These are phyloP conservation scores for Volucella bombylans DNA, from an alignment of 2,888 invertebrate species.

Conservation along the genomic window DNA sequence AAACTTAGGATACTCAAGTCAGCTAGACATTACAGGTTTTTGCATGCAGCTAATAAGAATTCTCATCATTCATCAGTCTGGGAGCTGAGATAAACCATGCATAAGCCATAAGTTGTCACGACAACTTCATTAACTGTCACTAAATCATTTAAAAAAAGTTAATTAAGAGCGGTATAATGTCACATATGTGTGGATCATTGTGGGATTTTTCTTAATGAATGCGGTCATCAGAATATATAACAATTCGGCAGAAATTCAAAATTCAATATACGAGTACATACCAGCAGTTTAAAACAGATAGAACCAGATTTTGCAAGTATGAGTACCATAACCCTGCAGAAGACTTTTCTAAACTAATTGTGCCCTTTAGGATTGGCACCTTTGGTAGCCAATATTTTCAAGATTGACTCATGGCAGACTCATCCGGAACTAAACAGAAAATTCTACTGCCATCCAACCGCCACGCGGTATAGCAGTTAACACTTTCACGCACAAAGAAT, in stretches of 20 bases:
- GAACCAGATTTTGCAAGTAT: neutral
- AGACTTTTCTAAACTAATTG: neutral
- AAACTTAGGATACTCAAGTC: neutral
- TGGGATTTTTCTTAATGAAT: neutral
- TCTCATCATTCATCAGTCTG: neutral
- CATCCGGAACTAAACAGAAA: conserved; percentile 12
- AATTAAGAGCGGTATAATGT: no score
- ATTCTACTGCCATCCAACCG: conserved; percentile 8
- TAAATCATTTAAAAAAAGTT: no score
- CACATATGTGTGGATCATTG: neutral
- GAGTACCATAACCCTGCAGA: no score
- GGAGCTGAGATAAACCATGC: conserved; percentile 3
- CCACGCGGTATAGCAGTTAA: conserved; percentile 42
- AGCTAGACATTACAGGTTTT: conserved; percentile 20
- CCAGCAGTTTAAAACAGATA: neutral
- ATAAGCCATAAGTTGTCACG: conserved; percentile 15
- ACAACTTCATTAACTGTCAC: neutral
- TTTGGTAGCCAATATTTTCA: no score
- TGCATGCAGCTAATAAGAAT: neutral
- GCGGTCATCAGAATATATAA: neutral
- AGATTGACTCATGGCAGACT: neutral
- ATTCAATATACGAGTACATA: no score
- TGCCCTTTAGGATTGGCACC: neutral
- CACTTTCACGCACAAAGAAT: conserved; percentile 15
- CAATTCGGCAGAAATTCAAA: neutral